Evolutionary conservation across 2,888 invertebrate genomes (phyloP), one percentile per base, ranked within the genome.

Genomic region (Drosophila atroscutellata): DNA sequence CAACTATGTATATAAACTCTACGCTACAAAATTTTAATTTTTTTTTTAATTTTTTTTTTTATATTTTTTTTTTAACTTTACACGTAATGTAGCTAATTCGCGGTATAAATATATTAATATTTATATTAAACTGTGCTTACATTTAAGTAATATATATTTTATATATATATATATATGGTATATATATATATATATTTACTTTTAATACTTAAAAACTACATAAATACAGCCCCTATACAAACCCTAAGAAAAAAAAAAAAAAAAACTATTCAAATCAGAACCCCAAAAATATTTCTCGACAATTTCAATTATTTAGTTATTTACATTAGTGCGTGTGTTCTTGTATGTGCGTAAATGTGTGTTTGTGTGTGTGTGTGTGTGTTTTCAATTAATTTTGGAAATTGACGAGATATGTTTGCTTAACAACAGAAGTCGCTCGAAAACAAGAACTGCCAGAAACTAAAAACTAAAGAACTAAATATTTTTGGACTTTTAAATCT

Each of bases 181-280:
- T 45, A 45, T 42, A 20, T 20, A 45, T 45, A 15, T 45, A 7
- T 60, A 24, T 20, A 15, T 63, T 26, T 59, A 24, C 13, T 36
- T 36, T 58, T 57, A 56, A 36, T 51, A 39, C 60, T 63, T 76
- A 76, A 58, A 30, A 79, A 63, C 62, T 76, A 76, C 54, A 76
- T 76, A 76, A 76, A 79, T 76, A 76, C 80, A 76, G 74, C 51
- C 49, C 64, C 70, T 62, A 62, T 71, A 45, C 45, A 71, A 62
- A 62, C 37, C 54, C 55, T 54, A 68, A 26, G 36, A 56, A 45
- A 57, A 58, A 56, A 45, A 62, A 47, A 42, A 58, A n/a, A 39
- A 18, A 32, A 32, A 47, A 9, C 24, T 49, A 45, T 42, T 20
- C 9, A 47, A 50, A 39, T 64, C 18, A 65, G 18, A 66, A 30